Base-by-base conservation (phyloP, 2,888 invertebrate genomes). In the Sturmia bella region DNA sequence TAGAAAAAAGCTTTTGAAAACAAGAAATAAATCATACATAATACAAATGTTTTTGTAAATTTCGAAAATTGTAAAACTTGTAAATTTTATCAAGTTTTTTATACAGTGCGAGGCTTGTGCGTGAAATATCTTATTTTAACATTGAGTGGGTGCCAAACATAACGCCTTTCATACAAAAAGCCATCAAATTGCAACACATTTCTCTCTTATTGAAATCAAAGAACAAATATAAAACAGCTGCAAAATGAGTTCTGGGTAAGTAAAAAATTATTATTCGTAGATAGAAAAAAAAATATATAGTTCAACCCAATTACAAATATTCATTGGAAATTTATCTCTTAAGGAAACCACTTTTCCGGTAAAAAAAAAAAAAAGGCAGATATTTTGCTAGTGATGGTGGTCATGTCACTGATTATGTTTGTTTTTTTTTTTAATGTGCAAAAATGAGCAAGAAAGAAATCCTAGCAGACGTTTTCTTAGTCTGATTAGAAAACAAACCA, bases 231-330 rank as follows among this genome's bases (percentile, higher is more conserved):
- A 27, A 63, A 45, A 57, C 45, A 80, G 21, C 56, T 27, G 27
- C 45, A 63, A 74, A 59, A 82, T 82, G 81, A 82, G 77, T 82
- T 82, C 81, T 82, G 81, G 81, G 81, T 82, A 66, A 82, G 81
- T 78, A 43, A 52, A 24, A 37, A 12, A 17, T 24, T n/a, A 13
- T 32, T 27, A 13, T n/a, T n/a, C n/a, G n/a, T n/a, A n/a, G n/a
- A n/a, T n/a, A 48, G 32, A 77, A n/a, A 11, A 54, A 69, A 63
- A 74, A 21, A 5, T 12, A 32, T 37, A 27, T 7, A 57, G 27
- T 24, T 37, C 12, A 32, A 43, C n/a, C 4, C 24, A n/a, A n/a
- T n/a, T n/a, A n/a, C n/a, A n/a, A n/a, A n/a, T n/a, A n/a, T n/a
- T n/a, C n/a, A n/a, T n/a, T n/a, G n/a, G n/a, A n/a, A n/a, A n/a